Evolutionary conservation across 2,113 vertebrate genomes (phyloP), one percentile per base, ranked within the genome.

Genomic region (Arvicanthis niloticus): DNA sequence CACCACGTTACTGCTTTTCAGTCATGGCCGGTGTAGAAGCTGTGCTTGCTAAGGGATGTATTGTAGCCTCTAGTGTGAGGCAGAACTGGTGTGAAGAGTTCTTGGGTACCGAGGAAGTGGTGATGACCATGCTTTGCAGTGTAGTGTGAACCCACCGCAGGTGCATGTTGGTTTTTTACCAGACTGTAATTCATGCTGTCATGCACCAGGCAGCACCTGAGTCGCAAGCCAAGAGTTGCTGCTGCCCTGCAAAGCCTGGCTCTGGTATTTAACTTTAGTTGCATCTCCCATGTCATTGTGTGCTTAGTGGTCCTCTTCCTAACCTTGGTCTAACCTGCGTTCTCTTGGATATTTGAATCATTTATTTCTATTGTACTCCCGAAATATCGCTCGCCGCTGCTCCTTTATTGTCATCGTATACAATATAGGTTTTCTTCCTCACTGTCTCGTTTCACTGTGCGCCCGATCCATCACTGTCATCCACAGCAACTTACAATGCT

Each of bases 281-380:
- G 29, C 62, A 67, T 40, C 56, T 91, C 80, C 17, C 78, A 15
- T 70, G 86, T 82, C 48, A 9, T 0, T 68, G 58, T 94, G 16
- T 85, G 15, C 42, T 42, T 73, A 82, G 60, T 91, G 72, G 72
- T 29, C 13, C 34, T 80, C 26, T 3, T 77, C 11, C 56, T 31
- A 2, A 2, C 78, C 86, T 88, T 81, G 77, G 65, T 80, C 77
- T 84, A 91, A 89, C n/a, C 56, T 97, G n/a, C 34, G 29, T 88
- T 89, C 42, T 96, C 93, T 82, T 90, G 31, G 84, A 1, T 90
- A 60, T 92, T 91, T 95, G 87, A 95, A 87, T 82, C 56, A 91
- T 88, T 85, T 75, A 62, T 90, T 95, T 96, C n/a, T 34, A 65
- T 80, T 92, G 24, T 88, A 19, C 11, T 81, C 40, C 53, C 21